Percentiles rank a stretch among this genome's conserved stretches.
phyloP scores from a whole-genome alignment of 2,888 invertebrate species.

The Lepidochrysops patricia region DNA sequence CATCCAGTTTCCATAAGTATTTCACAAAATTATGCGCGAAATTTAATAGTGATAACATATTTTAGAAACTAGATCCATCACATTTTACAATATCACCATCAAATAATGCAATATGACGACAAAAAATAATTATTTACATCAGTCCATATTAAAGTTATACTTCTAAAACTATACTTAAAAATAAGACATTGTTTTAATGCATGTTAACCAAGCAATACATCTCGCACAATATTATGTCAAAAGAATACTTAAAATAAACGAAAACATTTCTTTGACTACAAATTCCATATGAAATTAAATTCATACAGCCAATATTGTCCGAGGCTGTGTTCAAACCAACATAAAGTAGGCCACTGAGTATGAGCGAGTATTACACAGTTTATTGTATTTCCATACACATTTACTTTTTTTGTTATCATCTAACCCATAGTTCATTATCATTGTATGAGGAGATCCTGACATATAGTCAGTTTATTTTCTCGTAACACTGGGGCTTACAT shows the following conservation, averaged over 20 bases:
- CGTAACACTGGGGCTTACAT: too few species aligned
- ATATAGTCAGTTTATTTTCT: too few species aligned
- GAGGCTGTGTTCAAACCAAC: too few species aligned
- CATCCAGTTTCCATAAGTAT: not conserved
- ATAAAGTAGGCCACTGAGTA: too few species aligned
- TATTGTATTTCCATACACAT: too few species aligned
- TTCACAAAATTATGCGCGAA: not conserved
- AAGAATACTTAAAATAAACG: not conserved
- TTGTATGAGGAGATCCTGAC: too few species aligned
- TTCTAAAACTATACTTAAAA: slow-evolving; percentile 17
- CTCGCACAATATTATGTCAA: not conserved
- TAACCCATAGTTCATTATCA: too few species aligned
- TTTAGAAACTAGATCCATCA: not conserved
- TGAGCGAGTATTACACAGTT: too few species aligned
- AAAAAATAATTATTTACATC: slow-evolving; percentile 32
- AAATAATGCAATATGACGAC: slow-evolving; percentile 32
- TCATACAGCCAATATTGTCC: not conserved
- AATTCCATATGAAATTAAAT: slow-evolving; percentile 6
- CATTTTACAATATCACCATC: slow-evolving; percentile 23
- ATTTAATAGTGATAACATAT: not conserved
- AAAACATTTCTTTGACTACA: not conserved
- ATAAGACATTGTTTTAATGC: not conserved
- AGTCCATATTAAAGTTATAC: slow-evolving; percentile 30
- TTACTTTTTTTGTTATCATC: too few species aligned
- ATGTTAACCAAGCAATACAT: not conserved